These are phyloP conservation scores for Hylaeus volcanicus DNA, from an alignment of 1,140 invertebrate genomes.

Conservation along the genomic window DNA sequence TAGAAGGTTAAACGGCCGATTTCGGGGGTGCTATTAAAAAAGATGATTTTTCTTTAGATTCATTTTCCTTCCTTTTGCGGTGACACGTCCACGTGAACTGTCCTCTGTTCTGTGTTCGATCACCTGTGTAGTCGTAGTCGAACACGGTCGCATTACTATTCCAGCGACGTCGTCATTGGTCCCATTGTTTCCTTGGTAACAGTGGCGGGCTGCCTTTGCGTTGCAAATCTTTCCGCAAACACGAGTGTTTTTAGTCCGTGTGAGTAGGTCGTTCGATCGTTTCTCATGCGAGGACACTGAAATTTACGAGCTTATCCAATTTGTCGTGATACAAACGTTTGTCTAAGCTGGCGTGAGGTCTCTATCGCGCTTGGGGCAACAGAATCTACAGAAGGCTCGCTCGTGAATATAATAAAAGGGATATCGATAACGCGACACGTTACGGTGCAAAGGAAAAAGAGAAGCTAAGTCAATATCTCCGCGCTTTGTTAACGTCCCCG, in stretches of 20 bases:
- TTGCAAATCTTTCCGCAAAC: slow-evolving; percentile 55
- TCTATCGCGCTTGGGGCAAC: too few relatives aligned
- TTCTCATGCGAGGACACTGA: neutral
- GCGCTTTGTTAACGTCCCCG: too few relatives aligned
- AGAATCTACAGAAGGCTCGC: too few relatives aligned
- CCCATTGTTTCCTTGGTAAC: slow-evolving; percentile 33
- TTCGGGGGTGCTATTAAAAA: too few relatives aligned
- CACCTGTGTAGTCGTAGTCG: slow-evolving; percentile 6
- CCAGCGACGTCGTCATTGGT: slow-evolving; percentile 43
- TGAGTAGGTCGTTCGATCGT: slow-evolving; percentile 9
- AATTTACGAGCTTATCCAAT: neutral
- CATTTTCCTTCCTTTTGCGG: too few relatives aligned
- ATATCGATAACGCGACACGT: too few relatives aligned
- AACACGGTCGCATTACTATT: slow-evolving; percentile 59
- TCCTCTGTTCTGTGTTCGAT: slow-evolving; percentile 45
- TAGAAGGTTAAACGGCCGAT: too few relatives aligned
- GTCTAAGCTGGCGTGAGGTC: too few relatives aligned
- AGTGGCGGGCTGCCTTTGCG: slow-evolving; percentile 43
- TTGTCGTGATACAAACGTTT: too few relatives aligned
- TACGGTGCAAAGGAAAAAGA: neutral
- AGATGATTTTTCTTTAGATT: too few relatives aligned
- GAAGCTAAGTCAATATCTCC: slow-evolving; percentile 4
- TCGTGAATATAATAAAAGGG: too few relatives aligned
- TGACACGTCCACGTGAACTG: neutral
- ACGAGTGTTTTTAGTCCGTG: slow-evolving; percentile 3